Evolutionary conservation across 2,888 invertebrate genomes (phyloP).

Genomic region (Cryptus armator): DNA sequence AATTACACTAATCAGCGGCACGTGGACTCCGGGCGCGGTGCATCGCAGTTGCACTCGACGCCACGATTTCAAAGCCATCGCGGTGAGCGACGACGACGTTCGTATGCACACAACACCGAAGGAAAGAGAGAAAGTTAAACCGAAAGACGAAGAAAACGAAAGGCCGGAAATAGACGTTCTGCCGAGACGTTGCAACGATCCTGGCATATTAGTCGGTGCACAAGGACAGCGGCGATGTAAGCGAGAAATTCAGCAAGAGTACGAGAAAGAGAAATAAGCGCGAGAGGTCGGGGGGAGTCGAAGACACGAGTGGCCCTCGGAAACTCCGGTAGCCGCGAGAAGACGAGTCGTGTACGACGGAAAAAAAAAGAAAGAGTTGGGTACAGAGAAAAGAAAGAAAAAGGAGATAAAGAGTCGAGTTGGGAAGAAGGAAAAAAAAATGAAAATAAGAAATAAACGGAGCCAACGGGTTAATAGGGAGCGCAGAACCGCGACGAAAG

Average conservation of each 20-base stretch:
- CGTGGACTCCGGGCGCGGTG: constrained; percentile 79
- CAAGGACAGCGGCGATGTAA: constrained; percentile 16
- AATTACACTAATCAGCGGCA: constrained; percentile 84
- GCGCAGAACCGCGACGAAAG: constrained; percentile 68
- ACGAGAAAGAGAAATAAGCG: constrained; percentile 34
- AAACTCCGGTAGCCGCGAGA: constrained; percentile 55
- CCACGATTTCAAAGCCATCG: constrained; percentile 72
- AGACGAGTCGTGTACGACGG: constrained; percentile 31
- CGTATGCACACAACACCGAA: constrained; percentile 31
- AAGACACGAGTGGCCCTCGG: constrained; percentile 48
- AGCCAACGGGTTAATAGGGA: constrained; percentile 61
- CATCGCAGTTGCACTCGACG: constrained; percentile 64
- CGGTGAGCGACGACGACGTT: constrained; percentile 41
- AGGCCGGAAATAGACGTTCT: constrained; percentile 67
- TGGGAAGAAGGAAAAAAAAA: constrained; percentile 30
- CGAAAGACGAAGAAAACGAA: constrained; percentile 63
- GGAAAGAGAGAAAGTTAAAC: constrained; percentile 68
- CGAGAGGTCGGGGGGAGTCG: constrained; percentile 25
- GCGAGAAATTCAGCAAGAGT: constrained; percentile 49
- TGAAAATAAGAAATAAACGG: constrained; percentile 33
- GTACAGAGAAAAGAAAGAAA: constrained; percentile 7
- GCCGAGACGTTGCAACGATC: constrained; percentile 61
- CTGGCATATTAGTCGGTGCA: constrained; percentile 61
- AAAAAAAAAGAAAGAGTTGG: constrained; percentile 43
- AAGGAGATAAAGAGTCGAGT: constrained; percentile 22